A percentile compares a stretch with the other conserved stretches of the same genome.
These are phyloP conservation scores for Coptodon rendalli DNA, from an alignment of 2,113 vertebrate species.

Conservation along the genomic window DNA sequence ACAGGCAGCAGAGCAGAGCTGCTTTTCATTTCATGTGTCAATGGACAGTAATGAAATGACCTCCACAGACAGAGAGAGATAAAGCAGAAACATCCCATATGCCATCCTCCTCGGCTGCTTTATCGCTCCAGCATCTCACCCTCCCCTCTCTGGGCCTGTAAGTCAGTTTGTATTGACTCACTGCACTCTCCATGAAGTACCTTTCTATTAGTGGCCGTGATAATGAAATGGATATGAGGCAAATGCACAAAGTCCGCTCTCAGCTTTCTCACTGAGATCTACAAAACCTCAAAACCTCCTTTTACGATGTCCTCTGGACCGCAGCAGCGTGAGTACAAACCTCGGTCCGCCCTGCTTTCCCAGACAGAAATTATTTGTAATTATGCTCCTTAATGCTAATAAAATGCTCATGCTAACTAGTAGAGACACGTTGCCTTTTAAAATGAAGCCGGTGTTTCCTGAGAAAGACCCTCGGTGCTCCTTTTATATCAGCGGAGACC, in stretches of 20 bases:
- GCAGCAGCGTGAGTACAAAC: not conserved
- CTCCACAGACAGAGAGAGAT: not conserved
- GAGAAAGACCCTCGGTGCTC: not conserved
- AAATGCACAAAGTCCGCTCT: not conserved
- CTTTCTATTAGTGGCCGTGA: constrained; percentile 50
- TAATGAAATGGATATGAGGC: constrained; percentile 50
- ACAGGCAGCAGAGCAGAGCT: not conserved
- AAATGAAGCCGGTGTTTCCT: not conserved
- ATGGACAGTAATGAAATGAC: not conserved
- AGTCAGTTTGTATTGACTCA: constrained; percentile 54
- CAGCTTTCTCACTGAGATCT: not conserved
- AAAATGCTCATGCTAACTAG: not conserved
- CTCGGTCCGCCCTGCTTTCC: not conserved
- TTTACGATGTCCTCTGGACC: not conserved
- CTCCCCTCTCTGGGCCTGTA: not conserved
- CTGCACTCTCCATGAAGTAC: constrained; percentile 35
- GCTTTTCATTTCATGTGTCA: not conserved
- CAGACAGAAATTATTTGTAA: not conserved
- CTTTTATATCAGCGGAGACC: not conserved
- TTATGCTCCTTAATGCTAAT: not conserved
- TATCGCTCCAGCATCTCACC: not conserved
- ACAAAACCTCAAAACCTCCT: not conserved
- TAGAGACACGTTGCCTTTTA: not conserved
- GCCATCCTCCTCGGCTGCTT: not conserved
- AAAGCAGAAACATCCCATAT: not conserved